Base-by-base conservation (phyloP, 2,113 vertebrate genomes). In the Cepphus grylle region DNA sequence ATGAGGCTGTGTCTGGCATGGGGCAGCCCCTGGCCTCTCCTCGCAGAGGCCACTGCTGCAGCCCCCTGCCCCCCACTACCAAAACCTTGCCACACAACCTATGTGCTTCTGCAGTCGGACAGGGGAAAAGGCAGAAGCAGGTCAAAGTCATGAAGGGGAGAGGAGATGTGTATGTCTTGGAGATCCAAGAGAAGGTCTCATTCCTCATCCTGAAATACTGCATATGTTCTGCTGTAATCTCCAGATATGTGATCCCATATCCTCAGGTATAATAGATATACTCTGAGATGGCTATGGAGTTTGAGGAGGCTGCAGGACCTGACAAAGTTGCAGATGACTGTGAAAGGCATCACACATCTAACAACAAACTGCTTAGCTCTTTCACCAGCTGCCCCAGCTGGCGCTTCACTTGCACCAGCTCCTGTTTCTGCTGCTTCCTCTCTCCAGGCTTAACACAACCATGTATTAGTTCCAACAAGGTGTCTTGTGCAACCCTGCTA, bases 1-100 rank as follows among this genome's bases (percentile, higher is more conserved):
- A 53, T 32, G 47, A n/a, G 20, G 18, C n/a, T 19, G 18, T 52
- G 38, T 27, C 56, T 5, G 5, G 11, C 43, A 77, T 12, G 7
- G 43, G 27, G 15, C 15, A 61, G 32, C 55, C n/a, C n/a, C 38
- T 30, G 21, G 21, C n/a, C 25, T 36, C 26, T 61, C 27, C 56
- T 38, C 16, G 19, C 47, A 88, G 74, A 45, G 40, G 18, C 42
- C 50, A 40, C 29, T 19, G 11, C n/a, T 58, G 36, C 42, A 77
- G 23, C 16, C 29, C 14, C 12, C 14, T 2, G 1, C 5, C 10
- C 7, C 16, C 20, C 13, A 3, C 26, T 43, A 22, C 22, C 61
- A 74, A 66, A 74, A 52, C 21, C 32, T 81, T 52, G 26, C 43
- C 30, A 36, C 36, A 78, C 8, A 49, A 15, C 20, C 56, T 36